These are phyloP conservation scores for Drosophila helvetica DNA, from an alignment of 2,888 invertebrate genomes.

Conservation along the genomic window DNA sequence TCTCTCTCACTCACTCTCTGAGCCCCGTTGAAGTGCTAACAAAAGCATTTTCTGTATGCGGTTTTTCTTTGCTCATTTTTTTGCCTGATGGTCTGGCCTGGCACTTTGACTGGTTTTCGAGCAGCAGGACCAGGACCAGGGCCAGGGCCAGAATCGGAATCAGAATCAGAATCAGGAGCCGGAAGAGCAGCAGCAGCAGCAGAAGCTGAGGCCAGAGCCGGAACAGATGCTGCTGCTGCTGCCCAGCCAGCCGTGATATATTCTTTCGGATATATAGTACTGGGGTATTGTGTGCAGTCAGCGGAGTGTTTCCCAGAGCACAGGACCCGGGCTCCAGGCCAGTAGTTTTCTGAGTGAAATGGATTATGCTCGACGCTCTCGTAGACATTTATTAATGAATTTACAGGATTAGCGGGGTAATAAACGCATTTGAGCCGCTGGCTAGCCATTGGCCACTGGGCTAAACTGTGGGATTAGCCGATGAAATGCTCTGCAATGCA, in stretches of 20 bases:
- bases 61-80: slow-evolving; percentile 31
- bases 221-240: slow-evolving; percentile 25
- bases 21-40: slow-evolving; percentile 47
- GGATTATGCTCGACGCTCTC: slow-evolving; percentile 61
- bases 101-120: slow-evolving; percentile 43
- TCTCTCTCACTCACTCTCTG: neutral
- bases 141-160: slow-evolving; percentile 39
- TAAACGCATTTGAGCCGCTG: slow-evolving; percentile 60
- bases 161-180: slow-evolving; percentile 29
- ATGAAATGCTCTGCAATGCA: slow-evolving; percentile 24
- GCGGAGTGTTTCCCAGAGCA: slow-evolving; percentile 38
- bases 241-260: slow-evolving; percentile 74
- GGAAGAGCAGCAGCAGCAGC: slow-evolving; percentile 25
- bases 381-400: slow-evolving; percentile 78
- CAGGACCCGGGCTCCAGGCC: neutral
- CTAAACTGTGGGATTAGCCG: slow-evolving; percentile 48
- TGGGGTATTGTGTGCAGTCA: slow-evolving; percentile 70
- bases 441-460: slow-evolving; percentile 28
- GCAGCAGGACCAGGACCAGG: slow-evolving; percentile 44
- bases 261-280: slow-evolving; percentile 35
- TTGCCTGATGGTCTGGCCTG: slow-evolving; percentile 6
- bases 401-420: slow-evolving; percentile 64
- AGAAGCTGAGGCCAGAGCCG: slow-evolving; percentile 14
- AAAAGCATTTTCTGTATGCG: slow-evolving; percentile 50
- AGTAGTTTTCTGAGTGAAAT: slow-evolving; percentile 57